Conservation (phyloP, 1,140 invertebrate genomes). For the Neodiprion virginianus region DNA sequence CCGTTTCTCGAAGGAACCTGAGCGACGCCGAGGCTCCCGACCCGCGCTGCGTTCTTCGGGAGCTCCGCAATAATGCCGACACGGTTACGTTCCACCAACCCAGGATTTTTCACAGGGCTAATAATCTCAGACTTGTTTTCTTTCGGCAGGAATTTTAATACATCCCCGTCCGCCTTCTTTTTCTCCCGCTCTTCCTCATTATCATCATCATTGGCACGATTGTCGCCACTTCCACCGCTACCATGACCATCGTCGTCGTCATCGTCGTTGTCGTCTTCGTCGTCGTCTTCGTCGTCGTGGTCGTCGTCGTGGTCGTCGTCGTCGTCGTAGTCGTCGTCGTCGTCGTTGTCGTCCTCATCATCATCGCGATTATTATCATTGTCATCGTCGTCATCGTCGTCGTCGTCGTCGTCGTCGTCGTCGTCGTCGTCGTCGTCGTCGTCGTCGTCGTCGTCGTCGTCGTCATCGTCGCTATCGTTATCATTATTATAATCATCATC, state of each 20-base stretch:
- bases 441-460: conserved; percentile 23
- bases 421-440: conserved; percentile 24
- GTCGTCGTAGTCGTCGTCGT: conserved; percentile 27
- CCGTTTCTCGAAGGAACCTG: background rate
- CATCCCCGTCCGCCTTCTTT: background rate
- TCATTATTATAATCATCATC: background rate
- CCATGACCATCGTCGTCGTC: background rate
- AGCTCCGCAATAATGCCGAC: background rate
- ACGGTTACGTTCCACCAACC: background rate
- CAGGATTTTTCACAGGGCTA: too few species aligned
- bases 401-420: conserved; percentile 4
- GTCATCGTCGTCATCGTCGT: background rate
- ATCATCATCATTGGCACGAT: background rate
- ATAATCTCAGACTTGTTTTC: too few species aligned
- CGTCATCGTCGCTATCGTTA: background rate
- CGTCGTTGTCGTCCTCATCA: conserved; percentile 28
- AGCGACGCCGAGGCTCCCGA: background rate
- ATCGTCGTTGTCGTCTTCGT: background rate
- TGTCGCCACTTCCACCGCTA: background rate
- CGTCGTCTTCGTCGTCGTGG: background rate
- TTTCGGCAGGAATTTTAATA: too few species aligned
- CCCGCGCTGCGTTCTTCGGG: too few species aligned
- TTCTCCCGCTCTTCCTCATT: background rate
- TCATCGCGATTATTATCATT: conserved; percentile 15
- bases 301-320: background rate